Conservation (phyloP, 2,113 vertebrate species). For the Pluvialis apricaria region DNA sequence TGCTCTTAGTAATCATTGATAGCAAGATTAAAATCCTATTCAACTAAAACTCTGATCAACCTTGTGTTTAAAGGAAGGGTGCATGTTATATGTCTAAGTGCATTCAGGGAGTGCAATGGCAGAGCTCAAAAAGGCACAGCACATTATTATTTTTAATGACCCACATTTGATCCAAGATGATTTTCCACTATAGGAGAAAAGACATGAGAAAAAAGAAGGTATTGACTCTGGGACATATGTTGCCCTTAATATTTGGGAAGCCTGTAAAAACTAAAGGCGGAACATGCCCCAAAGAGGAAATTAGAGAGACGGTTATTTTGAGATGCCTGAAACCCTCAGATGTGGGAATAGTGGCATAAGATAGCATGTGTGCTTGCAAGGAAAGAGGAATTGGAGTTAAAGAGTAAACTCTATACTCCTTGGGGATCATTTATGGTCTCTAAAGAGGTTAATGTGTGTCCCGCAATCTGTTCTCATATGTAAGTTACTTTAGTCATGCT, state of each 20-base stretch:
- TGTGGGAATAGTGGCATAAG: not conserved
- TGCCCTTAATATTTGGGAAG: not conserved
- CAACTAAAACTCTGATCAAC: not conserved
- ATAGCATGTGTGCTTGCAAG: not conserved
- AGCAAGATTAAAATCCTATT: not conserved
- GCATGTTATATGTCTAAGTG: not conserved
- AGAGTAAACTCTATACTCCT: not conserved
- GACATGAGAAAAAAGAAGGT: not conserved
- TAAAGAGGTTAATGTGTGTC: slow-evolving; percentile 49
- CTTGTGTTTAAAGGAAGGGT: not conserved
- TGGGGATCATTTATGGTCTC: slow-evolving; percentile 41
- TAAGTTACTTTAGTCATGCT: slow-evolving; percentile 46
- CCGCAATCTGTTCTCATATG: slow-evolving; percentile 37
- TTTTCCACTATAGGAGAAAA: not conserved
- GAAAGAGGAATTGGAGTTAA: not conserved
- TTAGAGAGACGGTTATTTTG: not conserved
- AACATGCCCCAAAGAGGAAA: not conserved
- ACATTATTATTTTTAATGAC: not conserved
- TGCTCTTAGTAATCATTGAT: not conserved
- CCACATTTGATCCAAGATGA: not conserved
- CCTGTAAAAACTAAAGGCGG: not conserved
- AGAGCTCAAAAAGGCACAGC: not conserved
- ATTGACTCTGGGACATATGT: not conserved
- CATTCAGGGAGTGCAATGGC: not conserved
- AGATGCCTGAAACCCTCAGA: not conserved